These are phyloP conservation scores for Phaenicophaeus curvirostris DNA, from an alignment of 2,797 vertebrate species.

Conservation along the genomic window DNA sequence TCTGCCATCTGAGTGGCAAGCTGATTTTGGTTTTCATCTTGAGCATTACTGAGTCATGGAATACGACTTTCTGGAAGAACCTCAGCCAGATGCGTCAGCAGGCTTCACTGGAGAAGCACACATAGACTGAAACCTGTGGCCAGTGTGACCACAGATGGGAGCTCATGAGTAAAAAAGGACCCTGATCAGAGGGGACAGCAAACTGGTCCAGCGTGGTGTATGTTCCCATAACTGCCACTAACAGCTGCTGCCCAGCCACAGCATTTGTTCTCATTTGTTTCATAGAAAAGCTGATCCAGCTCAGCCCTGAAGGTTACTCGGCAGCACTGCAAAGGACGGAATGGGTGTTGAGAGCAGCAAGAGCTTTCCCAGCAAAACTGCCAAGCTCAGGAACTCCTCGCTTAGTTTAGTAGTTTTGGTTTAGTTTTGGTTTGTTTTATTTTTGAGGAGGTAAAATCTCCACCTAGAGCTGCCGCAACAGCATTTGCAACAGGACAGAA, in stretches of 20 bases:
- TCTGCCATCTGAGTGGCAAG: not conserved
- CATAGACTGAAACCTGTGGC: not conserved
- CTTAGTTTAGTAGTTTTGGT: not conserved
- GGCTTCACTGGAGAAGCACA: not conserved
- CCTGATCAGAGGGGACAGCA: not conserved
- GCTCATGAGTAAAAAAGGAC: not conserved
- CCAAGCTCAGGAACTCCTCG: not conserved
- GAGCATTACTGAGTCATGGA: rapidly evolving
- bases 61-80: not conserved
- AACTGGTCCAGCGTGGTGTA: not conserved
- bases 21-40: not conserved
- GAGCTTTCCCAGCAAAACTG: not conserved
- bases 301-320: not conserved
- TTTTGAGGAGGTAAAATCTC: not conserved
- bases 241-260: not conserved
- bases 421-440: not conserved
- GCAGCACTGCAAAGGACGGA: not conserved
- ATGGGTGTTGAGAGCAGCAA: not conserved
- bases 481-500: not conserved
- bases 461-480: not conserved
- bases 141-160: not conserved
- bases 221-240: not conserved
- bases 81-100: not conserved
- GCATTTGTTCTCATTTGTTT: not conserved
- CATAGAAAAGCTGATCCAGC: not conserved